Evolutionary conservation across 2,113 vertebrate genomes (phyloP).

Genomic region (Salvelinus alpinus): DNA sequence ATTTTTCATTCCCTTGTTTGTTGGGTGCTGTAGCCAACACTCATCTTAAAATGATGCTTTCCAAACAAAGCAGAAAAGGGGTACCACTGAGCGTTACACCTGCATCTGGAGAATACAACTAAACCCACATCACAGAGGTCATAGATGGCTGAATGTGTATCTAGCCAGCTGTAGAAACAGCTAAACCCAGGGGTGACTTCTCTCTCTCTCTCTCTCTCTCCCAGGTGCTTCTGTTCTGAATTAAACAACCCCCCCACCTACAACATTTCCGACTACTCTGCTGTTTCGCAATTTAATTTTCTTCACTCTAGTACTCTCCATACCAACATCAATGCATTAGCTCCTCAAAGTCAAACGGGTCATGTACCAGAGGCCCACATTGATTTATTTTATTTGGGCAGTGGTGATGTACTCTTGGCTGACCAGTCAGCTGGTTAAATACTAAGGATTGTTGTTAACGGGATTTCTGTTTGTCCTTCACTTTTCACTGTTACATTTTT

Average conservation of each 20-base stretch:
- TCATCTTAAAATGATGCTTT: background rate
- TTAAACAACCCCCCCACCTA: slow-evolving; percentile 31
- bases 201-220: slow-evolving; percentile 15
- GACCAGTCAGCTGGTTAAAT: slow-evolving; percentile 42
- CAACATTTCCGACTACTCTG: slow-evolving; percentile 64
- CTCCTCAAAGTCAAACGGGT: slow-evolving; percentile 63
- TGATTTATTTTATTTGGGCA: slow-evolving; percentile 55
- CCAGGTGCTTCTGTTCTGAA: slow-evolving; percentile 35
- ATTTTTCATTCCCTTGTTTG: too few species aligned
- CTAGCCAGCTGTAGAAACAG: background rate
- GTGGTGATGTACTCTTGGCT: slow-evolving; percentile 35
- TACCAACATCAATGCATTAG: slow-evolving; percentile 66
- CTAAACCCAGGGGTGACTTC: slow-evolving; percentile 47
- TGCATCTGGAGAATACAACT: background rate
- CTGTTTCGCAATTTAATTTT: slow-evolving; percentile 69
- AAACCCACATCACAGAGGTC: slow-evolving; percentile 20
- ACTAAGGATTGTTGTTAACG: slow-evolving; percentile 50
- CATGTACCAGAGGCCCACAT: slow-evolving; percentile 43
- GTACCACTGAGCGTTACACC: background rate
- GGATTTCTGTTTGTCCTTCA: slow-evolving; percentile 47
- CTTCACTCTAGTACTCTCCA: slow-evolving; percentile 57
- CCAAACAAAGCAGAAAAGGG: background rate
- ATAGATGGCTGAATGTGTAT: slow-evolving; percentile 3
- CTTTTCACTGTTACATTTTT: slow-evolving; percentile 48
- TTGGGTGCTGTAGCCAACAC: background rate